phyloP scores from a whole-genome alignment of 2,888 invertebrate genomes.

The Parnassius apollo region DNA sequence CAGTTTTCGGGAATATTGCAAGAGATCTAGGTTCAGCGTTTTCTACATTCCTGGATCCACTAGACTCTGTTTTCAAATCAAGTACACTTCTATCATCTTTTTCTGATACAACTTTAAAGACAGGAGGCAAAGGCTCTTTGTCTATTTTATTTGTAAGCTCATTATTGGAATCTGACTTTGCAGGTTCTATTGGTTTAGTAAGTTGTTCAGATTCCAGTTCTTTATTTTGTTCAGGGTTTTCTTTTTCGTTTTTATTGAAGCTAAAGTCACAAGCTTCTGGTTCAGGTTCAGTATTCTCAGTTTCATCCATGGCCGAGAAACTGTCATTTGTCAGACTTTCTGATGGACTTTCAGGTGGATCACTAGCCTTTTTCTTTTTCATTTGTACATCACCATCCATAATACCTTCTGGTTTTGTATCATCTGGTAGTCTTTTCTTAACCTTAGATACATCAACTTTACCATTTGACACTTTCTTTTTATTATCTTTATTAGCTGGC shows the following conservation, averaged over 20 bases:
- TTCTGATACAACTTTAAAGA: conserved; percentile 56
- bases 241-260: conserved; percentile 71
- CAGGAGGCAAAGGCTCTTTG: conserved; percentile 59
- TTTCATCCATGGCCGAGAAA: conserved; percentile 88
- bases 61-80: conserved; percentile 69
- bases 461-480: conserved; percentile 73
- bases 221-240: conserved; percentile 62
- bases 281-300: conserved; percentile 78
- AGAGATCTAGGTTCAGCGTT: conserved; percentile 55
- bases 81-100: conserved; percentile 65
- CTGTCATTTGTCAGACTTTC: conserved; percentile 93
- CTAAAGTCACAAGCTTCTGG: conserved; percentile 75
- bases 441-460: conserved; percentile 79
- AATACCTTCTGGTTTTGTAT: conserved; percentile 80
- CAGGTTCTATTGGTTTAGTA: conserved; percentile 57
- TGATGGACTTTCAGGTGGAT: conserved; percentile 87
- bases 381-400: conserved; percentile 82
- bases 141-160: conserved; percentile 63
- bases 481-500: conserved; percentile 64
- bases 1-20: conserved; percentile 78
- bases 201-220: conserved; percentile 56
- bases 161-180: conserved; percentile 56
- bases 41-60: conserved; percentile 52
- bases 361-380: conserved; percentile 76
- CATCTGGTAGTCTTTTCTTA: conserved; percentile 80